Conservation (phyloP, 2,797 vertebrate genomes). For the Spinibarbus caldwelli region DNA sequence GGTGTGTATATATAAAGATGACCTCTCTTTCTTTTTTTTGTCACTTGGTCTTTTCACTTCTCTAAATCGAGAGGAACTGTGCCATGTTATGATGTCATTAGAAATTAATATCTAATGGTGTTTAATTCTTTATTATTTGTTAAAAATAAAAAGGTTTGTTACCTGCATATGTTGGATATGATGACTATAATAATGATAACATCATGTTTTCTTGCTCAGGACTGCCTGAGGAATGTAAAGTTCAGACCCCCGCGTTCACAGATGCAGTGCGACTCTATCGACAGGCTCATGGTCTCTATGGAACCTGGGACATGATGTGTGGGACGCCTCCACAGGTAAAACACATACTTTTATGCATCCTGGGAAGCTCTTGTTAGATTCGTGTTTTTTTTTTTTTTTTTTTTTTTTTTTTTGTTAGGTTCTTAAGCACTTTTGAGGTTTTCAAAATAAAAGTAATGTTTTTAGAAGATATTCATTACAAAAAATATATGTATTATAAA, state of each 20-base stretch:
- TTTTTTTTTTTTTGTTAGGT: neutral
- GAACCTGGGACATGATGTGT: conserved; percentile 98
- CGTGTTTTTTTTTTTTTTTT: too few relatives aligned
- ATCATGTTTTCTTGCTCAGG: conserved; percentile 71
- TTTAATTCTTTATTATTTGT: neutral
- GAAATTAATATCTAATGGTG: neutral
- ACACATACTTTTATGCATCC: neutral
- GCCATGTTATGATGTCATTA: neutral
- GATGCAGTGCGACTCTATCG: conserved; percentile 90
- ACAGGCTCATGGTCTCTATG: conserved; percentile 86
- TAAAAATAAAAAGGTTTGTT: neutral
- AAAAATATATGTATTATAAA: too few relatives aligned
- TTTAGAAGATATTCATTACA: neutral
- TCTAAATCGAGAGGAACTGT: conserved; percentile 24
- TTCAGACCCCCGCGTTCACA: conserved; percentile 92
- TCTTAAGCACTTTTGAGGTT: neutral
- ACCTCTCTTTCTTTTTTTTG: neutral
- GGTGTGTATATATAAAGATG: neutral
- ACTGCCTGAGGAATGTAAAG: conserved; percentile 87
- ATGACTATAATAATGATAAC: neutral
- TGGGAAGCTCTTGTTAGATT: neutral
- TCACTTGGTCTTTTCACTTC: conserved; percentile 21
- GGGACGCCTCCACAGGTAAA: conserved; percentile 87
- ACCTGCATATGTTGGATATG: neutral
- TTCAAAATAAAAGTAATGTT: neutral